Base-by-base conservation (phyloP, 2,113 vertebrate species). In the Amphiprion ocellaris region DNA sequence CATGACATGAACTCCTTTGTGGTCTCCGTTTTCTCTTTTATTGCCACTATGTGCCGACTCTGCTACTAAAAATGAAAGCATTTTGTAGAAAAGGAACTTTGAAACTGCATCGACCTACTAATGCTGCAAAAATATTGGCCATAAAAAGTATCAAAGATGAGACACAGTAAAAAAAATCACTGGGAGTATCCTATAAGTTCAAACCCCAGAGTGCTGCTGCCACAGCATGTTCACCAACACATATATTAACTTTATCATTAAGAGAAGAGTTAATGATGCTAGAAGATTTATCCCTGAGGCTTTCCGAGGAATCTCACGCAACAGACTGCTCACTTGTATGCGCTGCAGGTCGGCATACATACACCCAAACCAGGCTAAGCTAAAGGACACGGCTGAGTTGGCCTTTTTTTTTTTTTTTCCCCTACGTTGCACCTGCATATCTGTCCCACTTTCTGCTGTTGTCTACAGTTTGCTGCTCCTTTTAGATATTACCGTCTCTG, bases 371-470 rank as follows among this genome's bases (percentile, higher is more conserved):
- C 85, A 75, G 82, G 66, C 84, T 80, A 87, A 30, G 39, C 23
- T 9, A 58, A 73, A 56, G 52, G 50, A 77, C 53, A 15, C 0
- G 56, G 81, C 74, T 79, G 82, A 88, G 77, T 30, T 1, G 46
- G 67, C 24, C 26, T 26, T 26, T 26, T 9, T 74, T 73, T 65
- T 47, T 33, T 0, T 1, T n/a, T n/a, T n/a, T n/a, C 50, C 17
- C 23, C 30, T 10, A 77, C 68, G 17, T 4, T 65, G 69, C 90
- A 91, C 88, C 89, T 90, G 83, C 85, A 77, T 26, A 77, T 79
- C 63, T 85, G 92, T 82, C 87, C 91, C 80, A 87, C 83, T 87
- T 89, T 79, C 60, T 58, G 71, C 53, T 53, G 76, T 55, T 69
- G 65, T 78, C 71, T 62, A 65, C 75, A 70, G 72, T 69, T 54